Evolutionary conservation across 2,888 invertebrate genomes (phyloP).

Genomic region (Opisthograptis luteolata): DNA sequence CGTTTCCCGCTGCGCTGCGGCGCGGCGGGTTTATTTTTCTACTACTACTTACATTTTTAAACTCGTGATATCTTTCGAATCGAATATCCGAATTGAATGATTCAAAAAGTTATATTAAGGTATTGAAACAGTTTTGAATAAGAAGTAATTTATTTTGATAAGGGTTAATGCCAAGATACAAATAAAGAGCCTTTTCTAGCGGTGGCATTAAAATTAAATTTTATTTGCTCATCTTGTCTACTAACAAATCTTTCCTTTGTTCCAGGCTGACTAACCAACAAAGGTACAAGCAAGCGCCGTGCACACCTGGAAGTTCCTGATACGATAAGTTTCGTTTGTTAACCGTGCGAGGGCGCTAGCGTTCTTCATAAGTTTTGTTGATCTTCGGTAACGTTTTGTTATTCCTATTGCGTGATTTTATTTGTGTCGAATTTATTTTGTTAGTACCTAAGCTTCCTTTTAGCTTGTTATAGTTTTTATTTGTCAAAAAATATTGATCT

Average conservation of each 20-base stretch:
- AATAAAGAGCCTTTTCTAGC: too few relatives aligned
- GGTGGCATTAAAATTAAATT: too few relatives aligned
- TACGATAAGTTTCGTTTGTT: slow-evolving; percentile 51
- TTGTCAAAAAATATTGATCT: background rate
- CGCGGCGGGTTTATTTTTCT: too few relatives aligned
- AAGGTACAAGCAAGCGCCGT: slow-evolving; percentile 42
- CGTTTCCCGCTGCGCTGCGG: too few relatives aligned
- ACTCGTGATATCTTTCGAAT: too few relatives aligned
- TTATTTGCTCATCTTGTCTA: too few relatives aligned
- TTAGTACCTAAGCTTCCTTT: slow-evolving; percentile 11
- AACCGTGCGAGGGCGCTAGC: slow-evolving; percentile 49
- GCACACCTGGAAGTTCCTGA: slow-evolving; percentile 72
- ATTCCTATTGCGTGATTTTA: slow-evolving; percentile 16
- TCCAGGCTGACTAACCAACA: slow-evolving; percentile 56
- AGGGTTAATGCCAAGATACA: too few relatives aligned
- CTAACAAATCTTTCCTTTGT: slow-evolving; percentile 38
- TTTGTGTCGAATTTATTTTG: slow-evolving; percentile 23
- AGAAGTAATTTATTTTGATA: too few relatives aligned
- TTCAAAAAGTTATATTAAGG: too few relatives aligned
- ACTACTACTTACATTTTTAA: too few relatives aligned
- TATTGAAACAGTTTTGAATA: too few relatives aligned
- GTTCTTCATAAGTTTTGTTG: slow-evolving; percentile 31
- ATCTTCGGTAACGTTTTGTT: slow-evolving; percentile 28
- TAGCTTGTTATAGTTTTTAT: slow-evolving; percentile 10
- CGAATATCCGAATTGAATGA: too few relatives aligned